Percentiles rank a stretch among this genome's conserved stretches.
phyloP scores from a whole-genome alignment of 2,888 invertebrate genomes.

The Latheticus oryzae region DNA sequence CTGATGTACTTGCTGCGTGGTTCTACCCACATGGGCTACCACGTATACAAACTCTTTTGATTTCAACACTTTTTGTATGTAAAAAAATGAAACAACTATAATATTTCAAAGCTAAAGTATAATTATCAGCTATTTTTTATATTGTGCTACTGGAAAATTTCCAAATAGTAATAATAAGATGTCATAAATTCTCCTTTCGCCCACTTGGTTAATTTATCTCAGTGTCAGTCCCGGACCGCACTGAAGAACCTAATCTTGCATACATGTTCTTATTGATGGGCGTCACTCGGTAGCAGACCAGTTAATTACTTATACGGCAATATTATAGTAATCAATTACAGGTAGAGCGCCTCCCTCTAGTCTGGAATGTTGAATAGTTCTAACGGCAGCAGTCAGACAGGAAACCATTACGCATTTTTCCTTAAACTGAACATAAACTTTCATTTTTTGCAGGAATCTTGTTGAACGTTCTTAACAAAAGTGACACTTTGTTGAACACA shows the following conservation, averaged over 20 bases:
- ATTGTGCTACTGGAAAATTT: slow-evolving; percentile 15
- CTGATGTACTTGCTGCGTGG: slow-evolving; percentile 44
- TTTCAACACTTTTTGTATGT: slow-evolving; percentile 28
- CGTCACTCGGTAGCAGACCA: slow-evolving; percentile 42
- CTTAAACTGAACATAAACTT: slow-evolving; percentile 3
- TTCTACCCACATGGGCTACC: slow-evolving; percentile 52
- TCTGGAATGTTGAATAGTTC: slow-evolving; percentile 34
- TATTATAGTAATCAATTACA: slow-evolving; percentile 46
- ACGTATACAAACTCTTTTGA: slow-evolving; percentile 40
- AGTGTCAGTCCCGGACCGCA: slow-evolving; percentile 15
- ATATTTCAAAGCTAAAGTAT: too few relatives aligned
- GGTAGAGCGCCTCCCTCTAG: slow-evolving; percentile 40
- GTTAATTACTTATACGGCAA: slow-evolving; percentile 43
- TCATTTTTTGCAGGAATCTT: slow-evolving; percentile 10
- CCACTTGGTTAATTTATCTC: slow-evolving; percentile 46
- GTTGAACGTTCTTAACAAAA: slow-evolving; percentile 17
- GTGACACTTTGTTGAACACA: too few relatives aligned
- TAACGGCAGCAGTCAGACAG: slow-evolving; percentile 29
- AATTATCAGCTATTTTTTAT: too few relatives aligned
- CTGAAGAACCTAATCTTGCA: slow-evolving; percentile 31
- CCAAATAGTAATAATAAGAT: slow-evolving; percentile 43
- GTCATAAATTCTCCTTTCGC: slow-evolving; percentile 36
- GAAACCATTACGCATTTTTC: slow-evolving; percentile 34
- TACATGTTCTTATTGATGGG: slow-evolving; percentile 40
- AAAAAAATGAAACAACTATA: too few relatives aligned